Base-by-base conservation (phyloP, 37 sponge, comb jelly and placozoan genomes). In the Axinella damicornis region DNA sequence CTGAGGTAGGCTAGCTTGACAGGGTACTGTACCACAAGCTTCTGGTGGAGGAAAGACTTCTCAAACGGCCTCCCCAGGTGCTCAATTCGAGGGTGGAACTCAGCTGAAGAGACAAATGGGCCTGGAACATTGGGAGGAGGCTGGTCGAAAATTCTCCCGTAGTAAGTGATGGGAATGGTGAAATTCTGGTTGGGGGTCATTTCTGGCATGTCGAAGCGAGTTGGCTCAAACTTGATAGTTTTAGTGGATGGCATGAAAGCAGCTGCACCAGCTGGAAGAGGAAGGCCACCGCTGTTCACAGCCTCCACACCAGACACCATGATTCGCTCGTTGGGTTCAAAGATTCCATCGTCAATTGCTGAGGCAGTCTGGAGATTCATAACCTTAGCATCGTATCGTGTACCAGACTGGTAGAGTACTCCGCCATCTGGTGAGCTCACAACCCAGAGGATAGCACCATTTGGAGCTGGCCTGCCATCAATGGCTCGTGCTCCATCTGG, bases 241-340 rank as follows among this genome's bases (percentile, higher is more conserved):
- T 68, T 39, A 5, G 91, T 87, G 53, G 91, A 83, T 24, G 81
- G 80, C 57, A 94, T 88, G 58, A 78, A 87, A 0, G 82, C 80
- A 4, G 53, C 39, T 9, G 81, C 77, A 38, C 91, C 91, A 62
- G 68, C 34, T 54, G 94, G 94, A 31, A 94, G 73, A 60, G 91
- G 88, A 32, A 90, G 63, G 4, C 84, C 88, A 35, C 94, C 94
- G 67, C 64, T 80, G 72, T 94, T 94, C 30, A 69, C 55, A 0
- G 78, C 70, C 18, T 22, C 17, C 17, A 94, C 76, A 38, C 76
- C 84, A 65, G 81, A 79, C 2, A 94, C 81, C 17, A 81, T 31
- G 22, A 94, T 90, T 39, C 78, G 79, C 41, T 94, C 94, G 66
- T 94, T 94, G 18, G 94, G 94, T 39, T 94, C 91, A 74, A 94